These are phyloP conservation scores for Hippocampus mohnikei DNA, from an alignment of 2,113 vertebrate genomes.

Conservation along the genomic window DNA sequence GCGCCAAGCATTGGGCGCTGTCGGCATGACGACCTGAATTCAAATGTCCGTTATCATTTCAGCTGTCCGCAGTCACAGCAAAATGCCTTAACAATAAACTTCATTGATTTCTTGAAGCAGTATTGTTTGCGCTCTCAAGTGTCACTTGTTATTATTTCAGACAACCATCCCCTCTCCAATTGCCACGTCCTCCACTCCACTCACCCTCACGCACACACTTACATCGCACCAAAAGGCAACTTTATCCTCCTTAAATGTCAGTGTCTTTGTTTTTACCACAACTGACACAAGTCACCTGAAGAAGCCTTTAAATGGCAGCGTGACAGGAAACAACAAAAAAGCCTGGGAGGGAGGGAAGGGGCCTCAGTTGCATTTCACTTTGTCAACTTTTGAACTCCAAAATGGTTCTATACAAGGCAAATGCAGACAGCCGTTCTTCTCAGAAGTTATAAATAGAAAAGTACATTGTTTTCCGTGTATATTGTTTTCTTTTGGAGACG, in stretches of 20 bases:
- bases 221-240: slow-evolving; percentile 5
- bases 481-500: too few species aligned
- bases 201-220: background rate
- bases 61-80: slow-evolving; percentile 27
- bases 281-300: slow-evolving; percentile 5
- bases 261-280: slow-evolving; percentile 7
- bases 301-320: background rate
- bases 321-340: slow-evolving; percentile 7
- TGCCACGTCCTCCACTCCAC: background rate
- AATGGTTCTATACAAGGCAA: slow-evolving; percentile 4
- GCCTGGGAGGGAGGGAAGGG: background rate
- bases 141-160: slow-evolving; percentile 51
- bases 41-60: slow-evolving; percentile 47
- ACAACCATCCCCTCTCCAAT: slow-evolving; percentile 20
- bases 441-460: too few species aligned
- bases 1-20: slow-evolving; percentile 16
- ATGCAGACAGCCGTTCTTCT: slow-evolving; percentile 1
- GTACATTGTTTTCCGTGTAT: too few species aligned
- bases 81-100: slow-evolving; percentile 34
- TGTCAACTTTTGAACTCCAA: slow-evolving; percentile 15
- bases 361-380: slow-evolving; percentile 15
- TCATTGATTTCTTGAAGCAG: slow-evolving; percentile 34
- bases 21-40: slow-evolving; percentile 29
- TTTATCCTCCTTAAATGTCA: slow-evolving; percentile 22
- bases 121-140: slow-evolving; percentile 26